phyloP scores from a whole-genome alignment of 2,113 vertebrate genomes.

The Paedocypris sp. region DNA sequence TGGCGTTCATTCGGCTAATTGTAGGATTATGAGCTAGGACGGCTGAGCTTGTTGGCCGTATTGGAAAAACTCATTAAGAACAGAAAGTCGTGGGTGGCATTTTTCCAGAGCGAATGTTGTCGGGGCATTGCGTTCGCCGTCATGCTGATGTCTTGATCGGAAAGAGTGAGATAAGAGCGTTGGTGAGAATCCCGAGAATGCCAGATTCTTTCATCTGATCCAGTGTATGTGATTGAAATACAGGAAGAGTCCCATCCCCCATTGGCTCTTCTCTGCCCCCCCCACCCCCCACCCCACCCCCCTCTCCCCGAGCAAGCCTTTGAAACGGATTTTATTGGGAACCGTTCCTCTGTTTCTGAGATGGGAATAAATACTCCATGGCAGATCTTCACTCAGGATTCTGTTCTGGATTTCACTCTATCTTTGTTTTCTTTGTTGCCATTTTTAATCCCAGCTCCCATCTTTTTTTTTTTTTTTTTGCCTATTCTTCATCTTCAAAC shows the following conservation, averaged over 20 bases:
- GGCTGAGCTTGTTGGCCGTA: neutral
- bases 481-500: constrained; percentile 1
- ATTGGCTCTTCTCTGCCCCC: too few species aligned
- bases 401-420: constrained; percentile 7
- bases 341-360: constrained; percentile 19
- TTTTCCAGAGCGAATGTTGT: too few species aligned
- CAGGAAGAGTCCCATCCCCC: neutral
- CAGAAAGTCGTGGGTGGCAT: neutral
- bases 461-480: neutral
- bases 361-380: constrained; percentile 29
- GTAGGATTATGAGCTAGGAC: constrained; percentile 11
- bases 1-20: too few species aligned
- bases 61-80: constrained; percentile 15
- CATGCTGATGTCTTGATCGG: neutral
- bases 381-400: constrained; percentile 17
- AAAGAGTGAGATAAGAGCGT: neutral
- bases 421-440: neutral
- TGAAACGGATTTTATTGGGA: constrained; percentile 26
- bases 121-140: too few species aligned
- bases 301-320: constrained; percentile 1
- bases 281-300: too few species aligned
- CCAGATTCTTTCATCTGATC: constrained; percentile 26
- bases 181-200: neutral
- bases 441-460: neutral
- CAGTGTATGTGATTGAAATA: constrained; percentile 22